Percentiles rank a stretch among this genome's conserved stretches.
Conservation (phyloP, 1,140 invertebrate genomes). For the Temnothorax nylanderi region DNA sequence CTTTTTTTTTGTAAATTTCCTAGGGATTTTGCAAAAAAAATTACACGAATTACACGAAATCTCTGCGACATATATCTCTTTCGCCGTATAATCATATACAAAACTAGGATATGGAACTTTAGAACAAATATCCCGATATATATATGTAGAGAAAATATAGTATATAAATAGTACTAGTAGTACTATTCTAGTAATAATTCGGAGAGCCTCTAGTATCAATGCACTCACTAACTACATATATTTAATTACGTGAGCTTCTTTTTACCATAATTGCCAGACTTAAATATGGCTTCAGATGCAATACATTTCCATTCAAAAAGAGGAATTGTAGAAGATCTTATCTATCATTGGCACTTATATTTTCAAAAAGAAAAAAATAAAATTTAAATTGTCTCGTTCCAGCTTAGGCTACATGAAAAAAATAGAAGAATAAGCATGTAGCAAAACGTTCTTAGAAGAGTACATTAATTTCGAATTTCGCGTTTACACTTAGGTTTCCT, state of each 20-base stretch:
- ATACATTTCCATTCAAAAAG: slow-evolving; percentile 48
- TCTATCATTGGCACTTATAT: slow-evolving; percentile 57
- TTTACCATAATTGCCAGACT: slow-evolving; percentile 19
- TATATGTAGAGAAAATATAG: not conserved
- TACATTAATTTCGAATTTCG: slow-evolving; percentile 52
- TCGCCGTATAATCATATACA: slow-evolving; percentile 28
- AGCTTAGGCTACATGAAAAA: slow-evolving; percentile 38
- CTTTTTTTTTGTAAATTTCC: too few species aligned
- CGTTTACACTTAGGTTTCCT: slow-evolving; percentile 34
- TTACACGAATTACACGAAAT: too few species aligned
- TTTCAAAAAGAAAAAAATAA: not conserved
- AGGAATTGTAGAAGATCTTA: slow-evolving; percentile 51
- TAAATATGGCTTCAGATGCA: not conserved
- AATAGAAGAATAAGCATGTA: slow-evolving; percentile 63
- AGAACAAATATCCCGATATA: slow-evolving; percentile 35
- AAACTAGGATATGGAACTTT: slow-evolving; percentile 44
- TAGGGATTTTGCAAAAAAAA: too few species aligned
- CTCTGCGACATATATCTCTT: not conserved
- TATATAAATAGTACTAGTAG: slow-evolving; percentile 3
- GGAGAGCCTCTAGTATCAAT: slow-evolving; percentile 47
- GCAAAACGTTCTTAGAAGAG: slow-evolving; percentile 66
- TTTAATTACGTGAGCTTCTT: not conserved
- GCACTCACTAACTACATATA: slow-evolving; percentile 36
- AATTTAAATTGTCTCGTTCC: not conserved
- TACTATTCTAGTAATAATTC: slow-evolving; percentile 8